These are phyloP conservation scores for Corythoichthys intestinalis DNA, from an alignment of 2,113 vertebrate genomes.

Conservation along the genomic window DNA sequence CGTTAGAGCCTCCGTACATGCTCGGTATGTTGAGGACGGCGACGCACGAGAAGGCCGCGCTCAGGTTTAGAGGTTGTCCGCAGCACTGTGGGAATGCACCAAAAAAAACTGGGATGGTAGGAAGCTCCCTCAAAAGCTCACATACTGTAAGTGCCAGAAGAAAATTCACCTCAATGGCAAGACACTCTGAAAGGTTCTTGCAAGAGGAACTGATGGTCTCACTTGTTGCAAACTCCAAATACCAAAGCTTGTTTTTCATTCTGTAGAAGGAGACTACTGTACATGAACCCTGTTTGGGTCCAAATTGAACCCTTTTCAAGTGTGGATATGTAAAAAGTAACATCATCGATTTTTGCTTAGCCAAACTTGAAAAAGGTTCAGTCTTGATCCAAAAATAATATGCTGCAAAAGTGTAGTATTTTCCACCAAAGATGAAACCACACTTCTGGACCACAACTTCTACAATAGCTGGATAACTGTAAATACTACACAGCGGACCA, in stretches of 20 bases:
- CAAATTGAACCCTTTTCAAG: no score
- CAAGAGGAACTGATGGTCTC: slow-evolving; percentile 90
- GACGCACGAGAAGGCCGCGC: slow-evolving; percentile 78
- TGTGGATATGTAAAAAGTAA: no score
- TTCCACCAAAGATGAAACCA: no score
- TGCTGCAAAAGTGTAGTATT: no score
- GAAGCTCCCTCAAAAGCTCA: neutral
- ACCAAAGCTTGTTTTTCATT: slow-evolving; percentile 94
- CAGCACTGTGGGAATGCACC: slow-evolving; percentile 75
- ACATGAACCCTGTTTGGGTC: no score
- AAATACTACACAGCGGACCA: no score
- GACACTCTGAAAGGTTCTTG: slow-evolving; percentile 82
- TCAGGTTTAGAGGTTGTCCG: slow-evolving; percentile 78
- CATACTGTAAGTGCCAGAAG: neutral
- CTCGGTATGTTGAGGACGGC: slow-evolving; percentile 93
- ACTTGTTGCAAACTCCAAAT: slow-evolving; percentile 90
- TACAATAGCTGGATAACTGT: no score
- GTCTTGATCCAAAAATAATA: no score
- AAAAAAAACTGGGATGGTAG: neutral
- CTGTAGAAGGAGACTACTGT: slow-evolving; percentile 50
- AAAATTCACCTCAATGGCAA: slow-evolving; percentile 77
- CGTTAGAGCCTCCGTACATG: slow-evolving; percentile 90
- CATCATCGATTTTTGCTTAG: no score
- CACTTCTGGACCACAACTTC: no score
- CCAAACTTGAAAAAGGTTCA: no score